Base-by-base conservation (phyloP, 1,140 invertebrate genomes). In the Holcopasites calliopsidis region DNA sequence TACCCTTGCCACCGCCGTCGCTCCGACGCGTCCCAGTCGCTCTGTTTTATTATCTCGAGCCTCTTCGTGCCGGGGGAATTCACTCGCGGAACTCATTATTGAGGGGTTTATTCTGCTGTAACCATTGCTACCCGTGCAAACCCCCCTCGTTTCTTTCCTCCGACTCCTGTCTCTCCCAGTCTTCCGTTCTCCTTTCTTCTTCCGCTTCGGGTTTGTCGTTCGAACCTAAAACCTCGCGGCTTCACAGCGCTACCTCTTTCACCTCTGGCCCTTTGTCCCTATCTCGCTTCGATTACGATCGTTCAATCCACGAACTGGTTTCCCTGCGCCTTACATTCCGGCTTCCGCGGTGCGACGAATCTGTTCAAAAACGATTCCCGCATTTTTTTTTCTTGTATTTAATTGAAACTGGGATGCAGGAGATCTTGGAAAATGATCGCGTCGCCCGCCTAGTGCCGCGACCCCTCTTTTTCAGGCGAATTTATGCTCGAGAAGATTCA, bases 81-180 rank as follows among this genome's bases (percentile, higher is more conserved):
- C 88, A 88, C 88, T 88, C 86, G 85, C 81, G 86, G 85, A 88
- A 90, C 90, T 91, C 90, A 91, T 91, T 91, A 91, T 92, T 89
- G 89, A 90, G 87, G 89, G 88, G 90, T 92, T 92, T 91, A 91
- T 91, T 91, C 90, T 90, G 88, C 88, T 90, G 83, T 89, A 89
- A 88, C 87, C 85, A 70, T 85, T 83, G 80, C 85, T 82, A 82
- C 79, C 68, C 79, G 74, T 79, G 44, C 76, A 10, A 2, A 18
- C 42, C 42, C 69, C 55, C 60, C 62, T 61, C 61, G 11, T 42
- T 58, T 38, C 57, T 38, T 42, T 31, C 26, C 52, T 23, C 62
- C 38, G 44, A 62, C 62, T 75, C 44, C 11, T 42, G 23, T 50
- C 54, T 23, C 28, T 42, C 74, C 55, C 75, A 44, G 42, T 8